These are phyloP conservation scores for Ochotona curzoniae DNA, from an alignment of 2,113 vertebrate species.

Conservation along the genomic window DNA sequence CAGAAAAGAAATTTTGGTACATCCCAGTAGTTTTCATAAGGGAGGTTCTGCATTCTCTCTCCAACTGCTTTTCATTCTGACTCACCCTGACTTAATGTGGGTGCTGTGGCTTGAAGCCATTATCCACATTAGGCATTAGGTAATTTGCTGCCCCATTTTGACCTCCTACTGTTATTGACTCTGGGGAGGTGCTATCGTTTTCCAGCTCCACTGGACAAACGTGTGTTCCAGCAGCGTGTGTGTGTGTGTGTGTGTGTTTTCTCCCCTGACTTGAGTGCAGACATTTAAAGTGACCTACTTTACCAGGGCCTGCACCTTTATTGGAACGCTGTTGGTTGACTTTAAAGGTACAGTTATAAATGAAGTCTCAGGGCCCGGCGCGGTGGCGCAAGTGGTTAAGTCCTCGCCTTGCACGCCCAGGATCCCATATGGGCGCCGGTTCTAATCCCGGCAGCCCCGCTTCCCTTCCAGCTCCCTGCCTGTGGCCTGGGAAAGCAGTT, in stretches of 20 bases:
- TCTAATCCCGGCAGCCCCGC: no score
- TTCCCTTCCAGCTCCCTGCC: no score
- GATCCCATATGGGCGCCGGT: no score
- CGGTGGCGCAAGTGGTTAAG: no score
- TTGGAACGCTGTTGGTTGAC: constrained; percentile 17
- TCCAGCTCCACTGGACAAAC: background rate
- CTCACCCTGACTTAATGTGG: background rate
- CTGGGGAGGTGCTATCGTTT: background rate
- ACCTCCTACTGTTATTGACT: background rate
- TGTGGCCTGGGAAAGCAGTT: no score
- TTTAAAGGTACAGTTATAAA: constrained; percentile 8
- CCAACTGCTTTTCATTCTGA: constrained; percentile 1
- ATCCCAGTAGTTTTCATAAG: background rate
- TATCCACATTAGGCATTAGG: background rate
- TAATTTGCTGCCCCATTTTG: background rate
- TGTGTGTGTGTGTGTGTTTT: background rate
- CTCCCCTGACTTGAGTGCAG: background rate
- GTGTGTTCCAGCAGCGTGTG: background rate
- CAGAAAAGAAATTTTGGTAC: constrained; percentile 39
- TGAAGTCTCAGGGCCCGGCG: no score
- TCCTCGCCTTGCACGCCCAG: no score
- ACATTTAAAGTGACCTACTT: constrained; percentile 30
- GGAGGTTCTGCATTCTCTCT: background rate
- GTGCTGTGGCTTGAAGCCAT: background rate
- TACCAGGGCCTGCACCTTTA: background rate